phyloP scores from a whole-genome alignment of 2,888 invertebrate genomes.

The Cosmorhoe ocellata region DNA sequence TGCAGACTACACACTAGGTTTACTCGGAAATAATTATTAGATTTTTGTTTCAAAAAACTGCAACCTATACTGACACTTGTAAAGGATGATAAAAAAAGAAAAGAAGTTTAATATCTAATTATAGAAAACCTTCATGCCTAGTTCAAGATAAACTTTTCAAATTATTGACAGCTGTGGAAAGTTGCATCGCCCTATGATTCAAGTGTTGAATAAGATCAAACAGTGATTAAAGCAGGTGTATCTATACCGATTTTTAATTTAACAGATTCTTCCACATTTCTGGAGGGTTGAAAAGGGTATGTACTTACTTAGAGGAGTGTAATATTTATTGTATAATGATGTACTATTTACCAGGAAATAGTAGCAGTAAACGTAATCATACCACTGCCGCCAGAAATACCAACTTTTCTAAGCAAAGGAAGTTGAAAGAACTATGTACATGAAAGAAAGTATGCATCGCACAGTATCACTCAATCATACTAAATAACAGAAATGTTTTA shows the following conservation, averaged over 20 bases:
- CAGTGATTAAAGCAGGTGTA: too few relatives aligned
- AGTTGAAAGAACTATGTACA: not conserved
- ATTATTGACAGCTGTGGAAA: too few relatives aligned
- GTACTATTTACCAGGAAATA: not conserved
- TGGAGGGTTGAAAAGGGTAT: conserved; percentile 1
- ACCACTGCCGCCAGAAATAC: too few relatives aligned
- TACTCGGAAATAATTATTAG: too few relatives aligned
- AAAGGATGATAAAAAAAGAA: too few relatives aligned
- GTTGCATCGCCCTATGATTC: not conserved
- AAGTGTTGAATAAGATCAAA: too few relatives aligned
- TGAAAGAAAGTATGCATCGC: conserved; percentile 16
- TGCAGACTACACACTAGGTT: too few relatives aligned
- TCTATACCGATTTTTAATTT: not conserved
- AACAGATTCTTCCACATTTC: conserved; percentile 3
- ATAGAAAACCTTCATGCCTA: too few relatives aligned
- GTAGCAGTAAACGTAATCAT: not conserved
- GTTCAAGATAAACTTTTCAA: too few relatives aligned
- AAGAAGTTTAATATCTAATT: too few relatives aligned
- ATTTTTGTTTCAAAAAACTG: too few relatives aligned
- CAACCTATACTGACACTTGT: too few relatives aligned
- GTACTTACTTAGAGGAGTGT: not conserved
- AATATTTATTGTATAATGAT: not conserved
- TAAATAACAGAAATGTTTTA: not conserved
- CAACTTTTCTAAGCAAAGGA: not conserved
- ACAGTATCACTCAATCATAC: conserved; percentile 13